Percentiles rank a stretch among this genome's conserved stretches.
These are phyloP conservation scores for Tethea ocularis DNA, from an alignment of 2,888 invertebrate species.

Conservation along the genomic window DNA sequence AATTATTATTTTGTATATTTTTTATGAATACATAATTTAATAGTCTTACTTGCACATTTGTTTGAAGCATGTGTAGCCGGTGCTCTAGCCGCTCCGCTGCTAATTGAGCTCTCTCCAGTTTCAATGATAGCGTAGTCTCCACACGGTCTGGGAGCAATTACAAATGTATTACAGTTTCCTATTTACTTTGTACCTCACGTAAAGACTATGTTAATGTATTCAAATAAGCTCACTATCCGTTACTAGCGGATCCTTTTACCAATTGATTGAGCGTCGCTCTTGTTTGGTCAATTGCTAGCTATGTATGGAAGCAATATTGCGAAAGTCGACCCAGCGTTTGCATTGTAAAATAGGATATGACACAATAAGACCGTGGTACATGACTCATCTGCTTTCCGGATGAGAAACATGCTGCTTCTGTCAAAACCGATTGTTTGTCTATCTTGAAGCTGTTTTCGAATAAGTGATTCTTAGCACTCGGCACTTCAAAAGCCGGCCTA, in stretches of 20 bases:
- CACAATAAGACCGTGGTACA: conserved; percentile 53
- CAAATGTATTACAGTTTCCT: conserved; percentile 45
- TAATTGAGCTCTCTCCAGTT: conserved; percentile 76
- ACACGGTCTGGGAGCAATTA: conserved; percentile 70
- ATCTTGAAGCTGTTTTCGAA: conserved; percentile 6
- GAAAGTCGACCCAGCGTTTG: conserved; percentile 61
- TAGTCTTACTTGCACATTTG: conserved; percentile 65
- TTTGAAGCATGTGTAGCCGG: conserved; percentile 75
- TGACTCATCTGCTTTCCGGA: conserved; percentile 52
- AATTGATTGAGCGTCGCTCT: conserved; percentile 67
- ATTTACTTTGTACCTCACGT: conserved; percentile 40
- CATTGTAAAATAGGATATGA: conserved; percentile 77
- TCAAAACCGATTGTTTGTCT: conserved; percentile 12
- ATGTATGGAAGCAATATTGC: conserved; percentile 58
- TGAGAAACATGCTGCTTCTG: conserved; percentile 26
- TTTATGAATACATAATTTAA: not conserved
- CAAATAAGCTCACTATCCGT: conserved; percentile 36
- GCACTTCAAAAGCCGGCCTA: conserved; percentile 2
- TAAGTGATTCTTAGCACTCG: not conserved
- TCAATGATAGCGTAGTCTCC: conserved; percentile 72
- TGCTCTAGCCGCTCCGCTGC: conserved; percentile 78
- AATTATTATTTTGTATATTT: too few relatives aligned
- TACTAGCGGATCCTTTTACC: conserved; percentile 55
- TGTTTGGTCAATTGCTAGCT: conserved; percentile 68
- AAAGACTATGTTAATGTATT: conserved; percentile 49